Evolutionary conservation across 1,140 invertebrate species (phyloP).

Genomic region (Drosophila elegans): DNA sequence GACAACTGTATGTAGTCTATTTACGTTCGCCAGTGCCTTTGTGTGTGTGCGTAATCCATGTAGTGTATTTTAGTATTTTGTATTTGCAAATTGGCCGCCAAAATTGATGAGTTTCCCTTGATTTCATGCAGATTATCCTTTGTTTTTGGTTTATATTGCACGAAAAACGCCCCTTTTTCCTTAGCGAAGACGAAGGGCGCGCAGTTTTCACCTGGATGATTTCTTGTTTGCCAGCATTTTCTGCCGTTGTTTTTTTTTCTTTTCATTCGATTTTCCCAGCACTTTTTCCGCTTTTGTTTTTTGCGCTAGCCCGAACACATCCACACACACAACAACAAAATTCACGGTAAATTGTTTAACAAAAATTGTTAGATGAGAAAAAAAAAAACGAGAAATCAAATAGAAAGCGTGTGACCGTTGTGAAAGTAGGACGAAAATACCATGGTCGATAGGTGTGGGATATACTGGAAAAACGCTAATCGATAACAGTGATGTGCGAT

Average conservation of each 20-base stretch:
- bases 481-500: conserved; percentile 3
- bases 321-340: conserved; percentile 56
- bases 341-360: conserved; percentile 68
- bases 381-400: conserved; percentile 52
- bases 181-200: conserved; percentile 16
- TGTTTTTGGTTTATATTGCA: neutral
- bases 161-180: neutral
- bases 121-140: conserved; percentile 1
- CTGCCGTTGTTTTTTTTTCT: conserved; percentile 27
- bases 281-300: conserved; percentile 16
- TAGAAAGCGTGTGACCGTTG: conserved; percentile 64
- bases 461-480: conserved; percentile 5
- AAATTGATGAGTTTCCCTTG: conserved; percentile 23
- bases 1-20: conserved; percentile 31
- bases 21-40: conserved; percentile 34
- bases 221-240: conserved; percentile 65
- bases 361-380: conserved; percentile 58
- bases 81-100: conserved; percentile 71
- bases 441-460: neutral
- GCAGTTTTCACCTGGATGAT: conserved; percentile 56
- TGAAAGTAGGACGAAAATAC: conserved; percentile 46
- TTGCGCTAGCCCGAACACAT: conserved; percentile 48
- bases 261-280: neutral
- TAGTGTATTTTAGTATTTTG: conserved; percentile 50
- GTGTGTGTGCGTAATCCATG: conserved; percentile 41